These are phyloP conservation scores for Hestina assimilis DNA, from an alignment of 1,140 invertebrate genomes.

Conservation along the genomic window DNA sequence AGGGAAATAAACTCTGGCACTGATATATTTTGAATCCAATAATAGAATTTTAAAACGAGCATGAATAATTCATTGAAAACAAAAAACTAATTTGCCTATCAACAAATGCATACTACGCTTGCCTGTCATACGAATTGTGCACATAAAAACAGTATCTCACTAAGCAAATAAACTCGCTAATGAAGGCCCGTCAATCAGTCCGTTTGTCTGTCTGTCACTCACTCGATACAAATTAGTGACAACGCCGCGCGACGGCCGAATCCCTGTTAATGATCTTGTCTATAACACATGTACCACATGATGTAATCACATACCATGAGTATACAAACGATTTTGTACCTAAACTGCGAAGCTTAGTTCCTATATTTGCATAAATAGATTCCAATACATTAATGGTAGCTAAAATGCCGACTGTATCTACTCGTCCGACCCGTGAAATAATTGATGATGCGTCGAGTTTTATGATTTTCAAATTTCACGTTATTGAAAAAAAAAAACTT, in stretches of 20 bases:
- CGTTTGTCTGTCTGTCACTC: slow-evolving; percentile 54
- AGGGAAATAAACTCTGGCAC: too few species aligned
- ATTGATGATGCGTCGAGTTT: slow-evolving; percentile 31
- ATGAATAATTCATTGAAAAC: too few species aligned
- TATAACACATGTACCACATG: slow-evolving; percentile 31
- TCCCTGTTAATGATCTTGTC: slow-evolving; percentile 62
- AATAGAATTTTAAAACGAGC: too few species aligned
- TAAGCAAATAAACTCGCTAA: slow-evolving; percentile 50
- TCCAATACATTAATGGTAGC: slow-evolving; percentile 9
- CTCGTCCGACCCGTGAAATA: slow-evolving; percentile 22
- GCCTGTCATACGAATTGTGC: slow-evolving; percentile 8
- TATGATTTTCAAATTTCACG: slow-evolving; percentile 25
- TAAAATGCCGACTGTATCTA: slow-evolving; percentile 16
- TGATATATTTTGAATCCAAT: too few species aligned
- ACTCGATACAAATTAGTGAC: slow-evolving; percentile 62
- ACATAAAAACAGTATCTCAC: slow-evolving; percentile 22
- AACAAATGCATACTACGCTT: background rate
- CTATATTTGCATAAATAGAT: background rate
- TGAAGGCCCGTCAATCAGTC: slow-evolving; percentile 60
- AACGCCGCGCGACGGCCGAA: slow-evolving; percentile 41
- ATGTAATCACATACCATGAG: background rate
- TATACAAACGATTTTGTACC: slow-evolving; percentile 10
- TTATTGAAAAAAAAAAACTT: slow-evolving; percentile 26
- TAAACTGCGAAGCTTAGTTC: background rate
- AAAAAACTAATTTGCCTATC: background rate